Base-by-base conservation (phyloP, 2,113 vertebrate genomes). In the Pongo abelii region DNA sequence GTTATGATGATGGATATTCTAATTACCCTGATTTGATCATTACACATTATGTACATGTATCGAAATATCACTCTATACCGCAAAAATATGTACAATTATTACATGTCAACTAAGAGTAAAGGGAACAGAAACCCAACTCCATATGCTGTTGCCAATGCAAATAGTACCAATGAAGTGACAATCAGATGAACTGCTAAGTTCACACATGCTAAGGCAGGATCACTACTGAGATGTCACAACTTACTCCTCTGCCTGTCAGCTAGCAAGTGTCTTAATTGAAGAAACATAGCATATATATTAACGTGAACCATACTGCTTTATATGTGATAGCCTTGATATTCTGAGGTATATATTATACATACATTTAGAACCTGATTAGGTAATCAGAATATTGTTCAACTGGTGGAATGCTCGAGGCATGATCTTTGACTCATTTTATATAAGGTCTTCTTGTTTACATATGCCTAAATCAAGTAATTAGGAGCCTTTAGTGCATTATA, bases 161-260 rank as follows among this genome's bases (percentile, higher is more conserved):
- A 90, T 80, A 70, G 38, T 89, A 46, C 50, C 81, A 72, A 6
- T 30, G 84, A 96, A 69, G 72, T 59, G 93, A 95, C 85, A 85
- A 27, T 96, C 89, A 46, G 86, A 84, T 89, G 90, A 89, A 70
- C 77, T 88, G 91, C 80, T 43, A 70, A 88, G 57, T 95, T 91
- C 93, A 78, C 93, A 91, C 92, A n/a, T 61, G 30, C 83, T 89
- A 72, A 81, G 81, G 38, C 67, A 72, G 52, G 35, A 81, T 77
- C 81, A 32, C 88, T 70, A 6, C 69, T 5, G 89, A 92, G 87
- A 91, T 94, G 87, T 72, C 93, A 77, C 48, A 91, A 87, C 92
- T 89, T 75, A n/a, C 88, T 90, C 43, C 25, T 84, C 69, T 87
- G 75, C 75, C 96, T 97, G 94, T 87, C 93, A 92, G 80, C 84